Evolutionary conservation across 2,888 invertebrate genomes (phyloP).

Genomic region (Eueremaeus valkanovi): DNA sequence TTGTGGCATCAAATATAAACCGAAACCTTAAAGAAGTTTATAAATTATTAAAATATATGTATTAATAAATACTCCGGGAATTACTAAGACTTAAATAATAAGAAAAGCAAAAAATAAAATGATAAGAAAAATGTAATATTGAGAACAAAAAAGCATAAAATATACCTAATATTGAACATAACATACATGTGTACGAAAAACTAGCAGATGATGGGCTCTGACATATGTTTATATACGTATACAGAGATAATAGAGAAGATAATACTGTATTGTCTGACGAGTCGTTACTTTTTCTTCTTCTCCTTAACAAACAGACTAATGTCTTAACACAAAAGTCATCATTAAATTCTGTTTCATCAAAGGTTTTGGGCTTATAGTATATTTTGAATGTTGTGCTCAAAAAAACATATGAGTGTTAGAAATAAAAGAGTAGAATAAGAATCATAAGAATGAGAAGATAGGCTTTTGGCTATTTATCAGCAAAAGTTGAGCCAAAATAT

Average conservation of each 20-base stretch:
- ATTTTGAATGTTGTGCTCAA: not conserved
- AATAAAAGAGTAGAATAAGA: too few species aligned
- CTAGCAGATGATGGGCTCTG: conserved; percentile 8
- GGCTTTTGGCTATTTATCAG: not conserved
- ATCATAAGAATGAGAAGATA: not conserved
- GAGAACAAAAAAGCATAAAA: not conserved
- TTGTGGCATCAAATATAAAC: not conserved
- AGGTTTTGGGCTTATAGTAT: not conserved
- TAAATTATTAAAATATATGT: conserved; percentile 4
- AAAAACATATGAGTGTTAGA: too few species aligned
- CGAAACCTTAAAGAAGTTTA: not conserved
- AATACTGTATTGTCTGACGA: not conserved
- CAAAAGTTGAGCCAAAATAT: not conserved
- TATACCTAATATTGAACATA: not conserved
- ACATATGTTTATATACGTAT: conserved; percentile 12
- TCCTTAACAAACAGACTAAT: not conserved
- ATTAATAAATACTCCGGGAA: conserved; percentile 13
- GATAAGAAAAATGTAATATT: not conserved
- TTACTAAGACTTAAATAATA: not conserved
- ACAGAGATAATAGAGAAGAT: conserved; percentile 6
- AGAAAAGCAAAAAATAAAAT: not conserved
- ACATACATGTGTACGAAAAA: conserved; percentile 14
- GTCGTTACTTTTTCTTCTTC: not conserved
- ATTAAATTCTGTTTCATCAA: conserved; percentile 8
- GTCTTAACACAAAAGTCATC: conserved; percentile 9